Evolutionary conservation across 2,113 vertebrate genomes (phyloP), one percentile per base, ranked within the genome.

Genomic region (Microcebus ravelobensis): DNA sequence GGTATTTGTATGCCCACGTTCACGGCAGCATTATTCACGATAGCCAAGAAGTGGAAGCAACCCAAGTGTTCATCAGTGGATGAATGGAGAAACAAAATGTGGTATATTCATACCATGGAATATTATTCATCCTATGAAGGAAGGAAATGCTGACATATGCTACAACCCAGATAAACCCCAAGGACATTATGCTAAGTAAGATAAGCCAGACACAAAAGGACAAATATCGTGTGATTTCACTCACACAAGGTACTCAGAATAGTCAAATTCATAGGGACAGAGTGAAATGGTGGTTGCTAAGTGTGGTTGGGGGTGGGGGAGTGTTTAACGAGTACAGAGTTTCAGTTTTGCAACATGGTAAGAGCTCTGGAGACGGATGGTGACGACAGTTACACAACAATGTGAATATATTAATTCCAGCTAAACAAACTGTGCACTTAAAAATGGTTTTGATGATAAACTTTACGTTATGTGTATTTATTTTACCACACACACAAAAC

Each of bases 91-190:
- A 10, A 59, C 13, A 29, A 4, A 67, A 34, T 3, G 14, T 10
- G 63, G 3, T 2, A 12, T 8, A 14, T 4, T 4, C 52, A 36
- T 9, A 59, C 31, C 25, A 2, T 1, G 17, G 21, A 63, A 13
- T 50, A 55, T 13, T 10, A 70, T 13, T 55, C 34, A 74, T 63
- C 27, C 23, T 52, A 50, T 8, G 88, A 83, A 79, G 68, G 63
- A 71, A 63, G 27, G 85, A 55, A 5, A 61, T 34, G 34, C 61
- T 87, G 68, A 39, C 59, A n/a, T 3, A 27, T 1, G 39, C 61
- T 45, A 31, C 20, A 39, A 20, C 20, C 36, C 5, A 3, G 34
- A 71, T 23, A 34, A 89, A n/a, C 8, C 73, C 42, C 18, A 14
- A 91, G 27, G 61, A 71, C 45, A 21, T 29, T 29, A 10, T 0